Evolutionary conservation across 2,113 vertebrate genomes (phyloP), one percentile per base, ranked within the genome.

Genomic region (Illadopsis cleaveri): DNA sequence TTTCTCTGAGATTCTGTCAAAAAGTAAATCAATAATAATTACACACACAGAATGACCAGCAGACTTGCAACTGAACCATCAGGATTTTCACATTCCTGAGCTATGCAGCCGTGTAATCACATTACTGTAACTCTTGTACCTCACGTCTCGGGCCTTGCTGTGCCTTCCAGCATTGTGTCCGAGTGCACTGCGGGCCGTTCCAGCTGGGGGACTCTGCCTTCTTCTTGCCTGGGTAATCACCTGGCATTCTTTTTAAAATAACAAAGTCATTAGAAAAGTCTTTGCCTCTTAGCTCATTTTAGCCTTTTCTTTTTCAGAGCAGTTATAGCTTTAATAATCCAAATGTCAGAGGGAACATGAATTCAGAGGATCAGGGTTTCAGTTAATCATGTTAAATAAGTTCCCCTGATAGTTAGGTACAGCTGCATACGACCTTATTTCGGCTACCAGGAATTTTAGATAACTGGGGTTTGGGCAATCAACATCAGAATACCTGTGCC

Each of bases 11-110:
- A 61, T 86, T 90, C 80, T 78, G 31, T 94, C 60, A 53, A 88
- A 90, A 79, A 93, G 77, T 89, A 79, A 94, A 95, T 97, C 96
- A 96, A 94, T 95, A 97, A 94, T 89, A 96, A 96, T 97, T 96
- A 84, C 73, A 82, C 64, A 79, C 82, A 76, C 64, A 79, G 81
- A 96, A 89, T 84, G 92, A 93, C 93, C 96, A 76, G 44, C 69
- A 71, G 90, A 91, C 89, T 90, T 89, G 89, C 85, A 84, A 69
- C 33, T 76, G 94, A 96, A 76, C 82, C 94, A 65, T 94, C 92
- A 89, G 70, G 92, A 90, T 94, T 95, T 94, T 86, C 90, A 20
- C 56, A 58, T 93, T 89, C 82, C 88, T 92, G 91, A 84, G 8
- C 86, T 70, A 44, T 61, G 80, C 84, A 89, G 72, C 93, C 51